Conservation (phyloP, 2,113 vertebrate species). For the Engraulis encrasicolus region DNA sequence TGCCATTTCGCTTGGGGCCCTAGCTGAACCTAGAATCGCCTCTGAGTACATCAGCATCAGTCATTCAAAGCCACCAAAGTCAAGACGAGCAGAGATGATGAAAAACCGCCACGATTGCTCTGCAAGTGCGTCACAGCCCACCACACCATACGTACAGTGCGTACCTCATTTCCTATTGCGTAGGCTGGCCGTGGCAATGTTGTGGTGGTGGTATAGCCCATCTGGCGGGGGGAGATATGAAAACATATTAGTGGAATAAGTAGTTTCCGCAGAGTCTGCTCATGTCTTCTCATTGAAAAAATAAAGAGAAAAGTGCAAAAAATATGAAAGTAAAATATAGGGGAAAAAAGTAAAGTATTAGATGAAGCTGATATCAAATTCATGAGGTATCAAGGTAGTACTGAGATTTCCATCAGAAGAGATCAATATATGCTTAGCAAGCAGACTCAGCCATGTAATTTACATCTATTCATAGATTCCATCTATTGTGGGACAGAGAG, state of each 20-base stretch:
- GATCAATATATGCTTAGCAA: background rate
- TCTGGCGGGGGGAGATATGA: background rate
- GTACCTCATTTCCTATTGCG: slow-evolving; percentile 35
- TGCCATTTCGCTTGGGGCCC: too few species aligned
- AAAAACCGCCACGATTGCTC: background rate
- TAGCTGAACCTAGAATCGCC: too few species aligned
- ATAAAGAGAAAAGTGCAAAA: too few species aligned
- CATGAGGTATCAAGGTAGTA: background rate
- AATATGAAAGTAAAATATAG: too few species aligned
- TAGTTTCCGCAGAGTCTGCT: background rate
- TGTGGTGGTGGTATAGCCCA: background rate
- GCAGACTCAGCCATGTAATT: background rate
- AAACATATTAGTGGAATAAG: background rate
- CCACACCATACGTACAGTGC: too few species aligned
- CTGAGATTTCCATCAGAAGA: background rate
- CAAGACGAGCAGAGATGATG: background rate
- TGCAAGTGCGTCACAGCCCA: too few species aligned
- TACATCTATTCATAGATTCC: background rate
- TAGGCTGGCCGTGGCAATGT: slow-evolving; percentile 16
- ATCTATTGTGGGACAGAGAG: background rate
- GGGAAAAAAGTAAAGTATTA: too few species aligned
- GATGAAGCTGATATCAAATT: background rate
- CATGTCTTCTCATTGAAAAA: background rate
- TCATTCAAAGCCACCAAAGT: background rate
- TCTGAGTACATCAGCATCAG: background rate